Evolutionary conservation across 2,113 vertebrate genomes (phyloP), one percentile per base, ranked within the genome.

Genomic region (Prochilodus magdalenae): DNA sequence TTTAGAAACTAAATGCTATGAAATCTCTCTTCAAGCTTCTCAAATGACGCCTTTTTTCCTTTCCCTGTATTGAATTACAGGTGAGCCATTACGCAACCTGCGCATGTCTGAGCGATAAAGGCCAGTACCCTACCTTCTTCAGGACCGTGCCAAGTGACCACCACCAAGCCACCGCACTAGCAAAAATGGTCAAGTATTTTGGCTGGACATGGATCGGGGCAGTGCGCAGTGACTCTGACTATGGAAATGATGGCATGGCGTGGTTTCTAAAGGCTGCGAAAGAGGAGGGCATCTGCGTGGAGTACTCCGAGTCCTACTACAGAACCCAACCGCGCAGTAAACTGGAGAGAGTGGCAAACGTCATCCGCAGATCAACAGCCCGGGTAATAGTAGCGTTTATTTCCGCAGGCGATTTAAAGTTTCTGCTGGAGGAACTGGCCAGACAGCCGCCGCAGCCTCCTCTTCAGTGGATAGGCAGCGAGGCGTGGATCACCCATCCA

Each of bases 51-150:
- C 3, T 7, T 3, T 36, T 36, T 36, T 24, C 18, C 36, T 29
- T 49, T 12, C 26, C 27, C n/a, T 16, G 15, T n/a, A 24, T 18
- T 73, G 20, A 27, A 12, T 14, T 70, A 51, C 4, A 94, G 93
- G 91, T 94, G n/a, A 95, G 94, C 70, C 92, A 93, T 84, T 95
- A 91, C 84, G 91, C 94, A 16, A 93, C 94, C 0, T 94, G 94
- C 63, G 79, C 91, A 2, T 92, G 93, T 60, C 85, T 94, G 33
- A 94, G 93, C 40, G 33, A 94, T 69, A 93, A 92, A 74, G 62
- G 75, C 5, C 87, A 93, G 67, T 88, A 89, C 57, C 93, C 92
- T 0, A 84, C 47, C 7, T 94, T 94, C 77, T 92, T 94, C 83
- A 90, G 94, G 85, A 94, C 94, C 20, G 90, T 94, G 16, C 91